Base-by-base conservation (phyloP, 1,140 invertebrate species). In the Cyclargus thomasi region DNA sequence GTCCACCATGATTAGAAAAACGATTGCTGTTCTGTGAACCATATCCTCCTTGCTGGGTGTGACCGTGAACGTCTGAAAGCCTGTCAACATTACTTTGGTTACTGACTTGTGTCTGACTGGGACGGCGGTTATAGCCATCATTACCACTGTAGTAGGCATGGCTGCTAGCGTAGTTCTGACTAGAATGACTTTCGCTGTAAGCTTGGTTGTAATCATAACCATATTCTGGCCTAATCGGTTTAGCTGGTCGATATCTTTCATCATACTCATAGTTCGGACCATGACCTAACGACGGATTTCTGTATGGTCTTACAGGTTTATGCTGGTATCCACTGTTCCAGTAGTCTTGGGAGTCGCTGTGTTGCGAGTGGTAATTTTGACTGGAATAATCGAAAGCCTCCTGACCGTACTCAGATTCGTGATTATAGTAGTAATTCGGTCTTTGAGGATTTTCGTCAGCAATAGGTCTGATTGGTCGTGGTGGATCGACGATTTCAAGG, bases 401-500 rank as follows among this genome's bases (percentile, higher is more conserved):
- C 18, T 18, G 17, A 10, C 53, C 53, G 55, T 79, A 80, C 17
- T 74, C 75, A 55, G 73, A 73, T 29, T 70, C 69, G 62, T 69
- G 75, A 69, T 59, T 59, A 59, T 59, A 59, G 18, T 59, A 21
- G 18, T 59, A 59, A 29, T 29, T 21, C 55, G 55, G 55, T 11
- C 55, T 20, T 21, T 59, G 55, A 55, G 53, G 55, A 20, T 59
- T 21, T 55, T 55, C 53, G 10, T 59, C 55, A 53, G 29, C 63
- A 18, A 39, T 39, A 23, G 63, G 68, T 53, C 68, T 70, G 17
- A 68, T 64, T 55, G 68, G 67, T 53, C 85, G 74, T 2, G 85
- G 84, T 23, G 87, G 85, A 64, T 88, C 87, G 65, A 81, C 75
- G 47, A 90, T 88, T 79, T 87, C 82, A 1, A 88, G 70, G 64